phyloP scores from a whole-genome alignment of 2,113 vertebrate genomes.

The Entomyzon cyanotis region DNA sequence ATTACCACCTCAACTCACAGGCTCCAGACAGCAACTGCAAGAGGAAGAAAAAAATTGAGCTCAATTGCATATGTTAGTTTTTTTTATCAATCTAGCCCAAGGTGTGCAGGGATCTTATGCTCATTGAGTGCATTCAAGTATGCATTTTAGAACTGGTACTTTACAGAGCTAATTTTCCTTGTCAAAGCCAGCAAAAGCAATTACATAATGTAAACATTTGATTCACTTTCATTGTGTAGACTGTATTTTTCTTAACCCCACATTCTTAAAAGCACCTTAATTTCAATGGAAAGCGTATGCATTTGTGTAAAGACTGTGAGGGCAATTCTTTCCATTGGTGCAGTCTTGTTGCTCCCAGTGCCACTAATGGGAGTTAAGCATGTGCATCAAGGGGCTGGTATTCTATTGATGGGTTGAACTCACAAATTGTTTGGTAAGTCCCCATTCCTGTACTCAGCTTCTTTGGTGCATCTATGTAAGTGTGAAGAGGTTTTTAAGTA shows the following conservation, averaged over 20 bases:
- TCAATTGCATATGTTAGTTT: neutral
- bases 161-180: constrained; percentile 48
- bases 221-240: constrained; percentile 39
- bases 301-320: neutral
- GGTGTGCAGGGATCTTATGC: neutral
- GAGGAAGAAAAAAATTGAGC: neutral
- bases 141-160: constrained; percentile 25
- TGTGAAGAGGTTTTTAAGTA: constrained; percentile 40
- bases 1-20: constrained; percentile 10
- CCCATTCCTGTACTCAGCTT: neutral
- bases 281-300: constrained; percentile 35
- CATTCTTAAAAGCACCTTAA: constrained; percentile 36
- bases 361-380: constrained; percentile 48
- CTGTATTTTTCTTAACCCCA: constrained; percentile 46
- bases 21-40: constrained; percentile 3
- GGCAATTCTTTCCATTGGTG: neutral
- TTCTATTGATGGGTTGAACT: constrained; percentile 16
- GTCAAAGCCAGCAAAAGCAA: constrained; percentile 53
- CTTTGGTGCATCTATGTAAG: neutral
- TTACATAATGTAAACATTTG: constrained; percentile 65
- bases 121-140: constrained; percentile 26
- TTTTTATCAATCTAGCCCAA: neutral
- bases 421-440: constrained; percentile 12
- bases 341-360: constrained; percentile 3
- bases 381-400: constrained; percentile 1